These are phyloP conservation scores for Lysandra bellargus DNA, from an alignment of 2,888 invertebrate genomes.

Conservation along the genomic window DNA sequence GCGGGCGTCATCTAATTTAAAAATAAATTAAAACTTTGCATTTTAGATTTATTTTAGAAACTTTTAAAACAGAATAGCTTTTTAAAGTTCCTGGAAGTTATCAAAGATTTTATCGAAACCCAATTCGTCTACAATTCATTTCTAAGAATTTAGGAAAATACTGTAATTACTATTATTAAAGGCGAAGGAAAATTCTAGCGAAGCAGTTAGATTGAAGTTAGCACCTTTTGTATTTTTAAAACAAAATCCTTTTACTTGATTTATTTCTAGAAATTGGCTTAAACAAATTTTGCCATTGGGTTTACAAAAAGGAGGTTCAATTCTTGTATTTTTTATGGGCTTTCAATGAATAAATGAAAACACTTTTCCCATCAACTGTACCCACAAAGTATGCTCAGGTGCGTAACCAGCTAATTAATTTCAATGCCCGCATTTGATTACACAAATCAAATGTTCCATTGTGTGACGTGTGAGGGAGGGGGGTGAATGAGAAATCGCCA, in stretches of 20 bases:
- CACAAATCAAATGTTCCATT: conserved; percentile 77
- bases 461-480: conserved; percentile 46
- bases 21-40: too few species aligned
- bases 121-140: neutral
- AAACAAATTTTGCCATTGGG: neutral
- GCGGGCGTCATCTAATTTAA: too few species aligned
- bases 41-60: neutral
- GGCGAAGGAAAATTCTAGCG: neutral
- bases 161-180: conserved; percentile 18
- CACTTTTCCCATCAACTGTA: neutral
- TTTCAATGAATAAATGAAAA: too few species aligned
- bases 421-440: conserved; percentile 79
- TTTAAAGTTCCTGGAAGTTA: neutral
- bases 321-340: too few species aligned
- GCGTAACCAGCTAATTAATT: conserved; percentile 80
- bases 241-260: neutral
- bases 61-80: neutral
- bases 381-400: conserved; percentile 69
- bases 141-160: neutral
- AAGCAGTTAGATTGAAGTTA: conserved; percentile 10
- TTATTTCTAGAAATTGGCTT: neutral
- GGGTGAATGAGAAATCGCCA: conserved; percentile 79
- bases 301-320: neutral
- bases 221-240: conserved; percentile 2
- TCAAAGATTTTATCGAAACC: neutral